These are phyloP conservation scores for Tachuris rubrigastra DNA, from an alignment of 2,113 vertebrate species.

Conservation along the genomic window DNA sequence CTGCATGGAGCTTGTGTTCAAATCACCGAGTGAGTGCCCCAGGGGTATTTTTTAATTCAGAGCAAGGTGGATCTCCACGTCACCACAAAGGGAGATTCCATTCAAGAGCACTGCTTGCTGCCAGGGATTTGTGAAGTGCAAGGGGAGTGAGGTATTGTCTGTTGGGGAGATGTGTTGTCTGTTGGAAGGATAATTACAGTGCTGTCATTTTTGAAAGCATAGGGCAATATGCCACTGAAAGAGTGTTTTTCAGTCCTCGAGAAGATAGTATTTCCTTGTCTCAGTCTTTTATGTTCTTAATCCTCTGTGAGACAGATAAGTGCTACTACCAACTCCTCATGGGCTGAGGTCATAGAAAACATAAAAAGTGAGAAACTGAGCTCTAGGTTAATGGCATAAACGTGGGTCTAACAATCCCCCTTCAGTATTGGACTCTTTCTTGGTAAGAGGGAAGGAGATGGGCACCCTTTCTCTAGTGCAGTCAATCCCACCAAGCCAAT, in stretches of 20 bases:
- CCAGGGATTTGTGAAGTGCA: background rate
- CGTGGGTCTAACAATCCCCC: background rate
- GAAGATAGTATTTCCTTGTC: background rate
- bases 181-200: background rate
- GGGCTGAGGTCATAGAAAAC: background rate
- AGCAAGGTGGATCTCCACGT: background rate
- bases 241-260: background rate
- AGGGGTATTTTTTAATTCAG: background rate
- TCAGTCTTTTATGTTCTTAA: background rate
- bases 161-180: background rate
- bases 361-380: background rate
- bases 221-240: background rate
- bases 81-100: background rate
- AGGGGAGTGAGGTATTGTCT: background rate
- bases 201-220: background rate
- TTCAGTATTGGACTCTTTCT: background rate
- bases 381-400: background rate
- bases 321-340: background rate
- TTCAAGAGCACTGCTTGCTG: background rate
- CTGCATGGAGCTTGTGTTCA: background rate
- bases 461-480: background rate
- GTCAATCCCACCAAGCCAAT: background rate
- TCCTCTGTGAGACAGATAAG: background rate
- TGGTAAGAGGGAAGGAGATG: background rate
- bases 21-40: rapidly evolving